Evolutionary conservation across 1,140 invertebrate species (phyloP).

Genomic region (Hormaphis cornu): DNA sequence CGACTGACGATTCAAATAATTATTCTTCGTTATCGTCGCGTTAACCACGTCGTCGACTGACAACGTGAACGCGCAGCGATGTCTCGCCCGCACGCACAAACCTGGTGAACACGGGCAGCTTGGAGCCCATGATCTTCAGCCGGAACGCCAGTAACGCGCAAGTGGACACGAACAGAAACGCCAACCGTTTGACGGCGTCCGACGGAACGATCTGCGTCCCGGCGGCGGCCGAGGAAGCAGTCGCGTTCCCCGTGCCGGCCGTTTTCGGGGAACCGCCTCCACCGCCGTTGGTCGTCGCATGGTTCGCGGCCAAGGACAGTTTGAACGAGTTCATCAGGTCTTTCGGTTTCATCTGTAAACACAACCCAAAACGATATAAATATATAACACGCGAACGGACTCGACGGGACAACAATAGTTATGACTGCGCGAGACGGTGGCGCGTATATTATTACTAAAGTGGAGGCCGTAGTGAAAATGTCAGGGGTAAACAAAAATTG

Average conservation of each 20-base stretch:
- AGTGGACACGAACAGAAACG: slow-evolving; percentile 67
- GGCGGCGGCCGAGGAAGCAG: neutral
- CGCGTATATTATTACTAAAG: too few species aligned
- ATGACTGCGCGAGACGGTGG: too few species aligned
- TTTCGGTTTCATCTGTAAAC: neutral
- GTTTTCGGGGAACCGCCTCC: neutral
- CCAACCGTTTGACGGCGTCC: slow-evolving; percentile 65
- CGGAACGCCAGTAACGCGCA: slow-evolving; percentile 70
- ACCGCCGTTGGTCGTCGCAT: neutral
- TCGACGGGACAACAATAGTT: too few species aligned
- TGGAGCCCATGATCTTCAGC: slow-evolving; percentile 89
- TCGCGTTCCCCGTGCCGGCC: neutral
- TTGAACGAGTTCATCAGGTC: slow-evolving; percentile 16
- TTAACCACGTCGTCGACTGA: too few species aligned
- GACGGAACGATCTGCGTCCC: slow-evolving; percentile 50
- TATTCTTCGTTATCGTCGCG: too few species aligned
- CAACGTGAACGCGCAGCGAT: too few species aligned
- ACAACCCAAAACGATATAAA: neutral
- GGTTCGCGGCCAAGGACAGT: neutral
- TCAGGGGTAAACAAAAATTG: too few species aligned
- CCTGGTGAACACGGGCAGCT: slow-evolving; percentile 90
- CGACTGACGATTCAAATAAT: too few species aligned
- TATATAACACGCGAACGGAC: neutral
- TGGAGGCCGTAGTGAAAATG: too few species aligned
- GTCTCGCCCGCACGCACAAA: too few species aligned